These are phyloP conservation scores for Cacoxenus indagator DNA, from an alignment of 2,888 invertebrate genomes.

Conservation along the genomic window DNA sequence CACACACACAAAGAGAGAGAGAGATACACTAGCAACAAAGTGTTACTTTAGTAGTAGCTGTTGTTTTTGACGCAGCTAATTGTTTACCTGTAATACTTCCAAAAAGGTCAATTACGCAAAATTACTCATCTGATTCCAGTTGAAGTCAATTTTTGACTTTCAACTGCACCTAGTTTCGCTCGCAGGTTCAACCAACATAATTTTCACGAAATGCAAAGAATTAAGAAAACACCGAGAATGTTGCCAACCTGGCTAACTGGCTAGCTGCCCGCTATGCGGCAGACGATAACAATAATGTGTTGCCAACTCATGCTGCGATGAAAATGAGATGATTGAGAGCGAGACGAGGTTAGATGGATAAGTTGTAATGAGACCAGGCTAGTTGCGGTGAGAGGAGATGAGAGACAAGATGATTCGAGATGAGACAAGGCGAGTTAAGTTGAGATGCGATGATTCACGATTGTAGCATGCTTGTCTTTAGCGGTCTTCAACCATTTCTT, in stretches of 20 bases:
- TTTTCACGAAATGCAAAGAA: too few species aligned
- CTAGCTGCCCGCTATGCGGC: too few species aligned
- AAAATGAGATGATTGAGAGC: neutral
- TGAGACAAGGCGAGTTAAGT: neutral
- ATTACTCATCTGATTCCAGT: neutral
- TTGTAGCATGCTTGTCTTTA: neutral
- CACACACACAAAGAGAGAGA: neutral
- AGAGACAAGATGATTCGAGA: neutral
- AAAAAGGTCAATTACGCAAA: neutral
- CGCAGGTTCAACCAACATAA: too few species aligned
- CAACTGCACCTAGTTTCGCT: too few species aligned
- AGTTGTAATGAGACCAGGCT: too few species aligned
- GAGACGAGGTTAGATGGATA: neutral
- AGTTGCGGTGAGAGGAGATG: neutral
- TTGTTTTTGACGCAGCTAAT: too few species aligned
- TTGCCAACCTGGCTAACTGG: too few species aligned
- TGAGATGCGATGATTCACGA: neutral
- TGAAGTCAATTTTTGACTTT: too few species aligned
- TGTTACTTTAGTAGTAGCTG: neutral
- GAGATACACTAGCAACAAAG: neutral
- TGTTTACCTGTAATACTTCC: too few species aligned
- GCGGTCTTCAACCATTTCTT: neutral
- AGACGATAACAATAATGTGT: neutral
- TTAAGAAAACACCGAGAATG: neutral
- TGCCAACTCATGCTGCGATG: neutral